A percentile compares a stretch with the other conserved stretches of the same genome.
Conservation (phyloP, 2,888 invertebrate genomes). For the Elysia crispata region DNA sequence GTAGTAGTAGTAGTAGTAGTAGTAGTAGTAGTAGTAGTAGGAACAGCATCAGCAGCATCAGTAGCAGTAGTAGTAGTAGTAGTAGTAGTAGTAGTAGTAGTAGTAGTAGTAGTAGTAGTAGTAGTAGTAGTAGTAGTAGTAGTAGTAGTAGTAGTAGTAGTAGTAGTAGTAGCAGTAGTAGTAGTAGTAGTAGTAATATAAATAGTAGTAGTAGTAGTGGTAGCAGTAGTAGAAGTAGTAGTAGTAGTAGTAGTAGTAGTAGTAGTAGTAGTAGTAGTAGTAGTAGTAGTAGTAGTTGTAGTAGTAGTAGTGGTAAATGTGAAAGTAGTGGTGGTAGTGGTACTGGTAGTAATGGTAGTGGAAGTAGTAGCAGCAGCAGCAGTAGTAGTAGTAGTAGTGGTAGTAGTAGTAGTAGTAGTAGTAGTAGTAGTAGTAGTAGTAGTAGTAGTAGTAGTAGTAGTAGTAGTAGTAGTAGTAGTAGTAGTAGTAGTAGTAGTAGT, state of each 20-base stretch:
- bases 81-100: conserved; percentile 33
- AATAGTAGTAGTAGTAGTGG: too few species aligned
- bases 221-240: conserved; percentile 9
- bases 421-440: not conserved
- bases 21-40: too few species aligned
- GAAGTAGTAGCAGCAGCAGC: too few species aligned
- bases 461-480: conserved; percentile 32
- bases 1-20: conserved; percentile 30
- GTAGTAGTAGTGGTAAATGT: conserved; percentile 24
- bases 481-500: conserved; percentile 26
- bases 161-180: conserved; percentile 23
- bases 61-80: too few species aligned
- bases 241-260: conserved; percentile 26
- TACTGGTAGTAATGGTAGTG: too few species aligned
- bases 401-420: not conserved
- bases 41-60: too few species aligned
- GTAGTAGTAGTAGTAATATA: too few species aligned
- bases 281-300: conserved; percentile 17
- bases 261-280: conserved; percentile 30
- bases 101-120: conserved; percentile 32
- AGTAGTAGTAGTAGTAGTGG: conserved; percentile 22
- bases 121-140: conserved; percentile 26
- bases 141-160: conserved; percentile 34
- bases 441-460: conserved; percentile 23
- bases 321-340: not conserved